Conservation (phyloP, 1,140 invertebrate genomes). For the Ceratosolen solmsi region DNA sequence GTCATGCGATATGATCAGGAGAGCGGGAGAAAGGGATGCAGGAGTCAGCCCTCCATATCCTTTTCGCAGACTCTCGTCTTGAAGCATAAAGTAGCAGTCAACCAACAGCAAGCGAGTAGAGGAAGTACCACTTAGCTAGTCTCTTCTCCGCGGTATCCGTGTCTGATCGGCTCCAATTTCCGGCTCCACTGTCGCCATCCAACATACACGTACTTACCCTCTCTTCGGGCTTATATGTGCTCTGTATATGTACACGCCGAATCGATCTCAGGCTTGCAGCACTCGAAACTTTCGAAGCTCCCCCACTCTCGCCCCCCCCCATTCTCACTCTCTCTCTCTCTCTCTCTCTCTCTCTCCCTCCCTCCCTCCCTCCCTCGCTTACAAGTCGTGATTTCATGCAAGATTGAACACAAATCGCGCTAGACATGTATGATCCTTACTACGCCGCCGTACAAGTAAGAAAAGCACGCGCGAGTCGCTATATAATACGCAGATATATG, state of each 20-base stretch:
- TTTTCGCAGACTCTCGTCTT: slow-evolving; percentile 21
- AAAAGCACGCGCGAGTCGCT: too few species aligned
- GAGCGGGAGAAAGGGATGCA: neutral
- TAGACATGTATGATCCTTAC: neutral
- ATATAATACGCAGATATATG: too few species aligned
- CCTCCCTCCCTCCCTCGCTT: neutral
- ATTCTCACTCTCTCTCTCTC: neutral
- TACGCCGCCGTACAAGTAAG: too few species aligned
- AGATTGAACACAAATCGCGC: slow-evolving; percentile 22
- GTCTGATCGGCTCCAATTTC: slow-evolving; percentile 32
- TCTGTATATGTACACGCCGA: neutral
- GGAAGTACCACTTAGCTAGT: slow-evolving; percentile 42
- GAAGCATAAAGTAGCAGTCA: slow-evolving; percentile 24
- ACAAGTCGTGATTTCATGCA: slow-evolving; percentile 34
- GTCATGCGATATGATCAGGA: neutral
- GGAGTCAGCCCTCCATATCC: neutral
- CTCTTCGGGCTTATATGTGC: slow-evolving; percentile 1
- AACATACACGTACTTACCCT: neutral
- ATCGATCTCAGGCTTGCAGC: neutral
- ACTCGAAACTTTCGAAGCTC: neutral
- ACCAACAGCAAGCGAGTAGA: neutral
- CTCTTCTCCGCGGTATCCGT: neutral
- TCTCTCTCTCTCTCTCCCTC: neutral
- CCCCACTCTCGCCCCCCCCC: neutral
- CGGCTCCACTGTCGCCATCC: slow-evolving; percentile 17